phyloP scores from a whole-genome alignment of 2,888 invertebrate genomes.

The Metalampra italica region DNA sequence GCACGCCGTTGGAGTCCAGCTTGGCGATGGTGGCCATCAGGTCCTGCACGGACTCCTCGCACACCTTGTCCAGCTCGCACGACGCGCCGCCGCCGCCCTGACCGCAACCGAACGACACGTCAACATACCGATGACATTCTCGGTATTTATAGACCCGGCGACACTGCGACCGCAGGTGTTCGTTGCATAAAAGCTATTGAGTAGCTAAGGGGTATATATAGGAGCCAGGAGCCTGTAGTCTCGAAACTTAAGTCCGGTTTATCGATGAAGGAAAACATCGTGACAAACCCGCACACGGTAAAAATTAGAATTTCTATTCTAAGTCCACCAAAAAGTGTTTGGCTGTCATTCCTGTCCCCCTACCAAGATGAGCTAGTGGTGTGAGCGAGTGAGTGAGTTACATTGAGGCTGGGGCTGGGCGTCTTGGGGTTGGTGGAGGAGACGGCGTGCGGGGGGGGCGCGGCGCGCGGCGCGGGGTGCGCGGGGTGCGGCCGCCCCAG shows the following conservation, averaged over 20 bases:
- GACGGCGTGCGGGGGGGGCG: conserved; percentile 60
- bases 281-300: no score
- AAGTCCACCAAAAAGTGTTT: no score
- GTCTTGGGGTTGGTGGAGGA: conserved; percentile 92
- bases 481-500: conserved; percentile 59
- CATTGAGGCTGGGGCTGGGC: conserved; percentile 86
- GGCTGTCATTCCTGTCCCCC: no score
- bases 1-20: conserved; percentile 91
- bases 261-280: no score
- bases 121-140: conserved; percentile 1
- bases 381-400: conserved; percentile 35
- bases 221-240: no score
- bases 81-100: conserved; percentile 36
- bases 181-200: no score
- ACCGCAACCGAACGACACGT: background rate
- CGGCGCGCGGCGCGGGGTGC: conserved; percentile 6
- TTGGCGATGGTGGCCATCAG: conserved; percentile 93
- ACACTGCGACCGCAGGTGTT: no score
- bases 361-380: no score
- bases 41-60: conserved; percentile 91
- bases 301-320: no score
- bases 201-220: no score
- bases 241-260: no score
- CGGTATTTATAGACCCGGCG: no score
- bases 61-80: conserved; percentile 85